Conservation (phyloP, 2,888 invertebrate species). For the Drosophila multiciliata region DNA sequence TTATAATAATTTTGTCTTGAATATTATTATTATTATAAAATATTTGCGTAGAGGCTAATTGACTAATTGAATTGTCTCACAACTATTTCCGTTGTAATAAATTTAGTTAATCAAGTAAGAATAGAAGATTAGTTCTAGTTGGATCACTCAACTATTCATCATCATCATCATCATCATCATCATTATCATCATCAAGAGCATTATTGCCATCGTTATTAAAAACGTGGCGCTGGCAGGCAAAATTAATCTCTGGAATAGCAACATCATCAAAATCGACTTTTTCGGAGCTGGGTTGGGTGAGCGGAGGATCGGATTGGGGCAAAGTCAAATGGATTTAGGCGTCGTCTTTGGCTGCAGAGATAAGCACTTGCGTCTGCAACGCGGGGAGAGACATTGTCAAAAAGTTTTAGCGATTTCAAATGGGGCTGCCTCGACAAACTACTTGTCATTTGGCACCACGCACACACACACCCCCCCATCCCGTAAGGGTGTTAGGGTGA, state of each 20-base stretch:
- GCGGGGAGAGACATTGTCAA: constrained; percentile 58
- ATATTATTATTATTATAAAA: neutral
- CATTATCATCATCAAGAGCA: constrained; percentile 7
- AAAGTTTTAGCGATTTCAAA: constrained; percentile 67
- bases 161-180: constrained; percentile 12
- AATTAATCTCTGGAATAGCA: constrained; percentile 55
- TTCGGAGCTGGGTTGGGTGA: constrained; percentile 8
- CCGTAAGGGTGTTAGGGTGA: neutral
- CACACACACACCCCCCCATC: neutral
- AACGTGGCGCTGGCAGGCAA: constrained; percentile 42
- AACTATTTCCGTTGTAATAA: neutral
- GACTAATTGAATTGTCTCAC: neutral
- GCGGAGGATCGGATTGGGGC: neutral
- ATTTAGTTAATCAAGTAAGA: neutral
- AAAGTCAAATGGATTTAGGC: constrained; percentile 62
- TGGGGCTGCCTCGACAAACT: constrained; percentile 54
- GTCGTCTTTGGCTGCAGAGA: constrained; percentile 57
- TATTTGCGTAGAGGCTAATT: neutral
- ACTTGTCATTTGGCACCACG: constrained; percentile 42
- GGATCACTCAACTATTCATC: neutral
- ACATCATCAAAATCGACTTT: constrained; percentile 49
- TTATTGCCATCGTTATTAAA: constrained; percentile 13
- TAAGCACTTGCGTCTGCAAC: constrained; percentile 51
- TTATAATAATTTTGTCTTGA: neutral
- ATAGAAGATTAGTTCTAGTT: constrained; percentile 2